These are phyloP conservation scores for Dolichotis patagonum DNA, from an alignment of 2,113 vertebrate species.

Conservation along the genomic window DNA sequence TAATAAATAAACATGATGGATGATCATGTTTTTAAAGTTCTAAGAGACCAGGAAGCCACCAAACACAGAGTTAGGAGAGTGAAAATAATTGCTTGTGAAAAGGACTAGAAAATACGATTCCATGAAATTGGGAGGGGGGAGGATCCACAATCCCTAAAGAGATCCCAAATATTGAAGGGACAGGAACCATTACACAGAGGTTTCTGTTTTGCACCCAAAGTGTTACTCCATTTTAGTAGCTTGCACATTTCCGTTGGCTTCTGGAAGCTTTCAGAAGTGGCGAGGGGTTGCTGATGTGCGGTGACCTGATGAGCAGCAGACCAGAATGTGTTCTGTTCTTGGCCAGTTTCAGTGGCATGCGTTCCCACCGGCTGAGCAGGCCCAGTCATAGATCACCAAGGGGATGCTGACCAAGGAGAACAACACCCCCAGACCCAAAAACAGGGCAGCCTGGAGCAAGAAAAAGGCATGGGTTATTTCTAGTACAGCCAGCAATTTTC, in stretches of 20 bases:
- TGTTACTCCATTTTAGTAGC: constrained; percentile 65
- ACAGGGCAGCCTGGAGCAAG: constrained; percentile 86
- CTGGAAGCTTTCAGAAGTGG: constrained; percentile 82
- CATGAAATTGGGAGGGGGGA: constrained; percentile 39
- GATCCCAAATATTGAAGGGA: constrained; percentile 72
- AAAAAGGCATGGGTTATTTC: constrained; percentile 70
- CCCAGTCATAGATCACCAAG: constrained; percentile 91
- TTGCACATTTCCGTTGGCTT: constrained; percentile 80
- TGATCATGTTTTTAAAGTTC: constrained; percentile 68
- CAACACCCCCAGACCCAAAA: constrained; percentile 87
- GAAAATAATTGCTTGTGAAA: constrained; percentile 57
- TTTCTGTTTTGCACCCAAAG: constrained; percentile 72
- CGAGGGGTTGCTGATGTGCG: constrained; percentile 79
- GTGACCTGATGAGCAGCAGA: constrained; percentile 79
- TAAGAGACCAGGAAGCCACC: constrained; percentile 58
- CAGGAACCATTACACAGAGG: constrained; percentile 51
- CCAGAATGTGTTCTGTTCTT: constrained; percentile 51
- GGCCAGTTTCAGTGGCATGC: constrained; percentile 79
- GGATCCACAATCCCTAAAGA: constrained; percentile 63
- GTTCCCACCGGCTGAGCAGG: constrained; percentile 70
- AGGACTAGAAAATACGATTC: not conserved
- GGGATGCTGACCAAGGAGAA: constrained; percentile 90
- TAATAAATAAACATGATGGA: constrained; percentile 58
- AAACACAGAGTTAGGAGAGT: constrained; percentile 48
- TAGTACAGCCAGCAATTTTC: not conserved